Percentiles rank a stretch among this genome's conserved stretches.
These are phyloP conservation scores for Cephus runcator DNA, from an alignment of 2,888 invertebrate species.

Conservation along the genomic window DNA sequence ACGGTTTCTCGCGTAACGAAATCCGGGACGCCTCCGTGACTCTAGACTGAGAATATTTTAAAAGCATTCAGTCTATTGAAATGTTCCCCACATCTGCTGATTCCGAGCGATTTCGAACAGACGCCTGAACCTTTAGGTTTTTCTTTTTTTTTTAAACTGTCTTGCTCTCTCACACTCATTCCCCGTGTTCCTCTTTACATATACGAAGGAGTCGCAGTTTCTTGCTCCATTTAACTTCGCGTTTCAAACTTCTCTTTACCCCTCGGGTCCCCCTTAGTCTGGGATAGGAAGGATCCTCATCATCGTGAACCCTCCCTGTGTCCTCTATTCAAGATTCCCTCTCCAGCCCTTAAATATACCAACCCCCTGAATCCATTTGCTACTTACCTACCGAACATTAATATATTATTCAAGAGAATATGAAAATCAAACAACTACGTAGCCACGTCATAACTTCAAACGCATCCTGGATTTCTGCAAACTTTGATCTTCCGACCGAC, in stretches of 20 bases:
- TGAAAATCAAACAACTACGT: background rate
- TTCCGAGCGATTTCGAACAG: constrained; percentile 20
- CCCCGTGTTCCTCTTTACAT: background rate
- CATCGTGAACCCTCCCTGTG: background rate
- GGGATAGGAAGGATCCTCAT: constrained; percentile 4
- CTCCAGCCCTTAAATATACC: background rate
- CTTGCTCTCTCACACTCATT: background rate
- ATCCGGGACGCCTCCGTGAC: background rate
- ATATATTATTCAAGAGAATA: constrained; percentile 22
- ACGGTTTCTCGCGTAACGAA: background rate
- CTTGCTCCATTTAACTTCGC: constrained; percentile 22
- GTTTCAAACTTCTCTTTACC: background rate
- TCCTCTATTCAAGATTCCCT: background rate
- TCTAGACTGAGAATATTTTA: constrained; percentile 10
- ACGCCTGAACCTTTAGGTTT: constrained; percentile 8
- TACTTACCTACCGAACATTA: background rate
- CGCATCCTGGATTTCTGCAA: background rate
- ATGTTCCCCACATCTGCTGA: constrained; percentile 13
- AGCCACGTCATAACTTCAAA: background rate
- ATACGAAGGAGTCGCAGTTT: constrained; percentile 15
- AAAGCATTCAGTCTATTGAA: constrained; percentile 13
- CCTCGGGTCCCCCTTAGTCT: background rate
- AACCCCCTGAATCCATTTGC: background rate
- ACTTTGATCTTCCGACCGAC: background rate
- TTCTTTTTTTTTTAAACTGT: constrained; percentile 7